phyloP scores from a whole-genome alignment of 2,888 invertebrate genomes.

The Nephrotoma appendiculata region DNA sequence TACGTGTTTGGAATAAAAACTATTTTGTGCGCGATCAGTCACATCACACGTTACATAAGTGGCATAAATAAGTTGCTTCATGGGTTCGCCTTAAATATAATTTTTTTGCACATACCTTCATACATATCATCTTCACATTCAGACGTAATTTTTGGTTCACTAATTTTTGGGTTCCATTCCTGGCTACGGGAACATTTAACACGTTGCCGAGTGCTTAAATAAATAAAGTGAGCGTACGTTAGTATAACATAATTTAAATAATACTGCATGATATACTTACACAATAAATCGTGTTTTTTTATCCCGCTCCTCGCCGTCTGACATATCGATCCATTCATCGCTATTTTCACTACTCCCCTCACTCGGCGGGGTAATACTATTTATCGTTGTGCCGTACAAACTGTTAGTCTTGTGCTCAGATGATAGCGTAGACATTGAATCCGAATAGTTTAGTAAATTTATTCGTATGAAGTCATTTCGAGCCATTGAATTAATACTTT shows the following conservation, averaged over 20 bases:
- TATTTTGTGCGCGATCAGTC: background rate
- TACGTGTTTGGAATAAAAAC: background rate
- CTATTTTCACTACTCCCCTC: conserved; percentile 24
- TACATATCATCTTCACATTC: conserved; percentile 4
- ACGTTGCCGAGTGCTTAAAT: conserved; percentile 28
- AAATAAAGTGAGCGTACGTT: background rate
- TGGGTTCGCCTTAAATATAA: background rate
- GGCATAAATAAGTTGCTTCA: background rate
- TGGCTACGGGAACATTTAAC: conserved; percentile 29
- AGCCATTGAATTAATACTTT: conserved; percentile 23
- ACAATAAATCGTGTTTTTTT: conserved; percentile 26
- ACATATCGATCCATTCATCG: conserved; percentile 32
- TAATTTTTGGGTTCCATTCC: conserved; percentile 30
- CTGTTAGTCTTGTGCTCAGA: conserved; percentile 32
- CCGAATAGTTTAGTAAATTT: conserved; percentile 21
- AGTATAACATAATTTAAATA: background rate
- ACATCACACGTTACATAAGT: background rate
- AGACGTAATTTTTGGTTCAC: conserved; percentile 27
- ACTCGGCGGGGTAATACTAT: conserved; percentile 6
- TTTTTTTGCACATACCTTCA: conserved; percentile 4
- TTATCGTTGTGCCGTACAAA: conserved; percentile 25
- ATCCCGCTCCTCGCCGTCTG: conserved; percentile 18
- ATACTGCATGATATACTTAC: conserved; percentile 21
- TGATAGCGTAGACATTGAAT: conserved; percentile 28
- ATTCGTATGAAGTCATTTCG: conserved; percentile 12